These are phyloP conservation scores for Premnoplex brunnescens DNA, from an alignment of 2,797 vertebrate species.

Conservation along the genomic window DNA sequence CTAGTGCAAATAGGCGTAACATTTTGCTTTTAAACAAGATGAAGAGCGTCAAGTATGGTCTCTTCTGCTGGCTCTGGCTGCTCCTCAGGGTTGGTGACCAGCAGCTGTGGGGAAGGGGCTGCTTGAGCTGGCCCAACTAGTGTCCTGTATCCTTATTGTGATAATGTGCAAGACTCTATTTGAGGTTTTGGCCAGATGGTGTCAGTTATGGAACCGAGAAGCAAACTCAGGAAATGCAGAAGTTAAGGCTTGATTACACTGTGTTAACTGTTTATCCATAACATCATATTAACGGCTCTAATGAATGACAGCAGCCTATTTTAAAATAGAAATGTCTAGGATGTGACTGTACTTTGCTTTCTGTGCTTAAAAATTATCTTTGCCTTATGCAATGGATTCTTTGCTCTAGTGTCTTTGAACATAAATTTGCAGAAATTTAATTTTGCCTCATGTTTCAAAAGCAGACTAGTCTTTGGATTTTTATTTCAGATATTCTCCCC, in stretches of 20 bases:
- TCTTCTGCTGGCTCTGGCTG: not conserved
- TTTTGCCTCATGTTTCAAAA: constrained; percentile 26
- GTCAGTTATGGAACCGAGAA: constrained; percentile 40
- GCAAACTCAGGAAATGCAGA: constrained; percentile 22
- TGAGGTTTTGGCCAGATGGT: constrained; percentile 37
- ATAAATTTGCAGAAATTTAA: constrained; percentile 1
- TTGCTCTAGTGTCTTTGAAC: constrained; percentile 29
- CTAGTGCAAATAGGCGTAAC: not conserved
- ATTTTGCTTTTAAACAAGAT: not conserved
- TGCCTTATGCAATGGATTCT: not conserved
- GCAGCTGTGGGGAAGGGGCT: not conserved
- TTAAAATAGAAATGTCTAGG: not conserved
- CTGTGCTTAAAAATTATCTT: not conserved
- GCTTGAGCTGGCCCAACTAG: not conserved
- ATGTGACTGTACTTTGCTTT: not conserved
- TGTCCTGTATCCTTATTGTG: not conserved
- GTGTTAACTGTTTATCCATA: constrained; percentile 24
- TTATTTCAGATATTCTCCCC: not conserved
- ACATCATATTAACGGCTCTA: not conserved
- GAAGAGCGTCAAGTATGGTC: not conserved
- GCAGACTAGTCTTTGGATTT: constrained; percentile 23
- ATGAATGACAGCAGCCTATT: constrained; percentile 11
- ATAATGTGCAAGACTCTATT: not conserved
- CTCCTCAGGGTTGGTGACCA: not conserved
- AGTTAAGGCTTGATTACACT: constrained; percentile 52